These are phyloP conservation scores for Periophthalmodon schlosseri DNA, from an alignment of 2,113 vertebrate species.

Conservation along the genomic window DNA sequence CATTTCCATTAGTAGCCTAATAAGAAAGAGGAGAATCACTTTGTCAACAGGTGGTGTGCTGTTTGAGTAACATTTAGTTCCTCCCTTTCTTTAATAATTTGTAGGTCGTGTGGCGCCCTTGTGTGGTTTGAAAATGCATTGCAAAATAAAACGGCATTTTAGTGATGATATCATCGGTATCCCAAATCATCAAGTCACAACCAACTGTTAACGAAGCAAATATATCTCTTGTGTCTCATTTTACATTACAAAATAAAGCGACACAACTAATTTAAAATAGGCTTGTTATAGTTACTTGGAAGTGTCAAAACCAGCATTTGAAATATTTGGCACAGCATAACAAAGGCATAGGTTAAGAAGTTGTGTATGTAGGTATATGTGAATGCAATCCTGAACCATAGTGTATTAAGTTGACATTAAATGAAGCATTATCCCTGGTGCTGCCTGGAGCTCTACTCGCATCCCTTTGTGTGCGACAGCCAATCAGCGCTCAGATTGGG, in stretches of 20 bases:
- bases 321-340: neutral
- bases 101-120: constrained; percentile 18
- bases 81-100: neutral
- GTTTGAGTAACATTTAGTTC: neutral
- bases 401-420: neutral
- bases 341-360: neutral
- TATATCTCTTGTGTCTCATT: neutral
- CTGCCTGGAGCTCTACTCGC: constrained; percentile 47
- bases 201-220: neutral
- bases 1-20: neutral
- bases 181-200: neutral
- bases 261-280: neutral
- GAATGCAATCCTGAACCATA: neutral
- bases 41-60: neutral
- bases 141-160: neutral
- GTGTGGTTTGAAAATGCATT: constrained; percentile 18
- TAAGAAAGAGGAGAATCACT: neutral
- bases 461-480: constrained; percentile 65
- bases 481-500: constrained; percentile 54
- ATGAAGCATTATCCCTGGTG: constrained; percentile 17
- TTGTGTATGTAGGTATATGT: neutral
- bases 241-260: neutral
- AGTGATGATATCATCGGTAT: neutral
- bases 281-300: neutral
- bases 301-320: too few relatives aligned